These are phyloP conservation scores for Scalopus aquaticus DNA, from an alignment of 2,113 vertebrate species.

Conservation along the genomic window DNA sequence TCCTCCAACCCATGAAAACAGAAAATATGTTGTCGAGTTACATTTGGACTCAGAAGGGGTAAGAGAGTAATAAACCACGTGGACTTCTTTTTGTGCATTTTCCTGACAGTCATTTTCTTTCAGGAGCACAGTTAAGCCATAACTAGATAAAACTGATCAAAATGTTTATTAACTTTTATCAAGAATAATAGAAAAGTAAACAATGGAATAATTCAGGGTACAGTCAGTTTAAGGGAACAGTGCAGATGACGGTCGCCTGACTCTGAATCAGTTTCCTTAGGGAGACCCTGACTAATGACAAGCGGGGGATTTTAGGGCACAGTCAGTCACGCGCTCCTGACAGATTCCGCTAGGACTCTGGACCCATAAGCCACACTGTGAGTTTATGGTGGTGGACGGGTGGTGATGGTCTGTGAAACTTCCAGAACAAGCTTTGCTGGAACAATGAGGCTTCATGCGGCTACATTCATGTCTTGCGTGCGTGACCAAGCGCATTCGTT, in stretches of 20 bases:
- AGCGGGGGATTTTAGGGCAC: background rate
- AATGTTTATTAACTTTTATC: background rate
- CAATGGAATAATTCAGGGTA: background rate
- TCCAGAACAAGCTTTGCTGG: background rate
- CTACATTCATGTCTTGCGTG: too few relatives aligned
- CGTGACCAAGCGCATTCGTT: background rate
- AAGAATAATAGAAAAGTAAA: background rate
- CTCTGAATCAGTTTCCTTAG: background rate
- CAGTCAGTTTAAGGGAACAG: rapidly evolving
- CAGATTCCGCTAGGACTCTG: background rate
- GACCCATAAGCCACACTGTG: background rate
- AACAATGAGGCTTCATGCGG: background rate
- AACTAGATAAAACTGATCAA: background rate
- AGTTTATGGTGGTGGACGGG: rapidly evolving
- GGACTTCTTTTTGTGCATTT: background rate
- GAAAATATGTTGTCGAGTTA: background rate
- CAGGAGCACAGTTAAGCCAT: background rate
- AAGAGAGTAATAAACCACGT: rapidly evolving
- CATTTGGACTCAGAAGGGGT: background rate
- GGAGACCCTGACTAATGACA: background rate
- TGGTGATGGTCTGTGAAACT: background rate
- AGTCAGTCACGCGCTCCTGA: background rate
- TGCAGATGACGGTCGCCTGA: slow-evolving; percentile 23
- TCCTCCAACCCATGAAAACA: background rate
- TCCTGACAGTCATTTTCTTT: background rate